Base-by-base conservation (phyloP, 2,797 vertebrate genomes). In the Ptychobarbus kaznakovi region DNA sequence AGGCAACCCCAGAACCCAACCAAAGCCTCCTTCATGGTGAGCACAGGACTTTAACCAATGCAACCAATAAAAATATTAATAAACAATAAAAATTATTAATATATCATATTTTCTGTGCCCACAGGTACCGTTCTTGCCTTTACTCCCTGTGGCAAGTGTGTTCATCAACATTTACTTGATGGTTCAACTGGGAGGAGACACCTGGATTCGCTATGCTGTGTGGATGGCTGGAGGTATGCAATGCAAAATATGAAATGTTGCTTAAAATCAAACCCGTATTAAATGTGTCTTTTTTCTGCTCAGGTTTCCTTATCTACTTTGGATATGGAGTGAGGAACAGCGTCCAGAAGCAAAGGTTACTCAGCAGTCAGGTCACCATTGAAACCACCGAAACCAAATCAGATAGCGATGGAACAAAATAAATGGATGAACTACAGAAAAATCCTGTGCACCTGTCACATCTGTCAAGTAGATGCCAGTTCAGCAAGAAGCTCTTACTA, bases 231-330 rank as follows among this genome's bases (percentile, higher is more conserved):
- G 94, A 0, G 96, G 97, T 97, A 93, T 16, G 69, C 2, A 7
- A 40, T 49, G 5, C 28, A 63, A 80, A 18, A n/a, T 28, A 16
- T 70, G 38, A 68, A 44, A 70, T 69, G n/a, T 22, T 69, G 18
- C 22, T 25, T 13, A 51, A 35, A n/a, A 4, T 44, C 12, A 1
- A 61, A 28, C 3, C 3, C 2, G 69, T 69, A 42, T n/a, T 22
- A 20, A 84, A 84, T 11, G 40, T 70, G 4, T 15, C 15, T 44
- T 38, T 86, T 40, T 20, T 68, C 0, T 88, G 88, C 65, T 53
- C 88, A 97, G 96, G 96, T 13, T 89, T 97, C 25, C 0, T 96
- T 35, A 96, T 97, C 89, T 97, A 97, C 86, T 97, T 97, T 89
- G 86, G 90, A 76, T 97, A 97, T 0, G 96, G 97, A 1, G 88